Evolutionary conservation across 2,113 vertebrate species (phyloP).

Genomic region (Leptobrachium ailaonicum): DNA sequence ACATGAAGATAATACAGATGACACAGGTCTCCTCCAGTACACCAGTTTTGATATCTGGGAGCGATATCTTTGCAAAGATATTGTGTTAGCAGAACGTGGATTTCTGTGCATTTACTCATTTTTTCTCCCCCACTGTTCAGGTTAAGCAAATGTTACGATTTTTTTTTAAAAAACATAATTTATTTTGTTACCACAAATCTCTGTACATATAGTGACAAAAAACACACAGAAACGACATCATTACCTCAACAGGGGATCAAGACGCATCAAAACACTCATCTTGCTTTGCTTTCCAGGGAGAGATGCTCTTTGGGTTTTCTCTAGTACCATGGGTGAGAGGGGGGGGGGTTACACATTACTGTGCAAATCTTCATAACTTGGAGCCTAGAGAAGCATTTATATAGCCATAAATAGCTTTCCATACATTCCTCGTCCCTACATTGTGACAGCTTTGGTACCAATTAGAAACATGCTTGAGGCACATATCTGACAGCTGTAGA

Average conservation of each 20-base stretch:
- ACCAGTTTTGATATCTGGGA: no score
- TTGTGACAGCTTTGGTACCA: constrained; percentile 16
- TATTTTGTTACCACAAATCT: constrained; percentile 19
- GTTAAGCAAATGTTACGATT: constrained; percentile 19
- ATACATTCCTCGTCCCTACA: neutral
- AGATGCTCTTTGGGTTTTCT: constrained; percentile 6
- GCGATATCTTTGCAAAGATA: neutral
- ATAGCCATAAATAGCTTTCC: constrained; percentile 11
- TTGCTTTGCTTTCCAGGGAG: constrained; percentile 8
- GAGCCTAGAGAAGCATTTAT: neutral
- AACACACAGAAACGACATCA: constrained; percentile 12
- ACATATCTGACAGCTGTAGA: neutral
- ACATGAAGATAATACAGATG: neutral
- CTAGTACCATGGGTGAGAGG: neutral
- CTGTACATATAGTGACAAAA: neutral
- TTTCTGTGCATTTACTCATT: constrained; percentile 13
- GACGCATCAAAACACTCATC: constrained; percentile 17
- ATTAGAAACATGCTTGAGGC: constrained; percentile 19
- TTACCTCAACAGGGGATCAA: constrained; percentile 40
- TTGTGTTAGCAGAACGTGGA: neutral
- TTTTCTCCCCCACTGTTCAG: constrained; percentile 10
- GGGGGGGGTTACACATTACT: neutral
- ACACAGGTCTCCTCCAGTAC: neutral
- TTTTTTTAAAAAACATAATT: constrained; percentile 24
- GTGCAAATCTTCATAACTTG: neutral